Evolutionary conservation across 2,113 vertebrate genomes (phyloP), one percentile per base, ranked within the genome.

Genomic region (Sminthopsis crassicaudata): DNA sequence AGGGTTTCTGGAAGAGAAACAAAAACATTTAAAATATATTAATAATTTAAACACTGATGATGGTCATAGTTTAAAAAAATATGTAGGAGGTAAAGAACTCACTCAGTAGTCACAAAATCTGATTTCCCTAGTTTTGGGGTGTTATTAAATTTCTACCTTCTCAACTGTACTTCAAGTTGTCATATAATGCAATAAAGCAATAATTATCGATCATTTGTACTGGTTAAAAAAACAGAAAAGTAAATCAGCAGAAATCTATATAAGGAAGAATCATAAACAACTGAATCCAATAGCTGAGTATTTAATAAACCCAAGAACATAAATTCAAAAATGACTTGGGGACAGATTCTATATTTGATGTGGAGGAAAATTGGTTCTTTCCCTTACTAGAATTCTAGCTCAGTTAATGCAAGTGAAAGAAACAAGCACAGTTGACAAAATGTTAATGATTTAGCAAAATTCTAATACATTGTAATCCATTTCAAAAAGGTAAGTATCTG

Each of bases 1-100:
- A 23, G 98, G 98, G n/a, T 98, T 67, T 91, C 98, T 98, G 92
- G 46, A 95, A 94, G 52, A 42, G 22, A 26, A 55, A 36, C 0
- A 30, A 7, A 24, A 22, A 42, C 2, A 27, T 60, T 60, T n/a
- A 84, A 57, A 89, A 24, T 42, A 25, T 25, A 53, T 22, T 60
- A 67, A n/a, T 60, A 14, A 76, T 48, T 84, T 42, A 84, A 84
- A 42, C n/a, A 54, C 12, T 22, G 1, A 55, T 3, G 53, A 42
- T 7, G 16, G 16, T 89, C 36, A 42, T 36, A 10, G 14, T 42
- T 52, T 89, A 1, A 36, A 23, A 93, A 55, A 24, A 23, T 9
- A 8, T 11, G 2, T 9, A 26, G 7, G 23, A 42, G 5, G 16
- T 48, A 10, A 22, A 84, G 16, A 84, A 42, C 14, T 67, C 14